Conservation (phyloP, 2,888 invertebrate species). For the Blera fallax region DNA sequence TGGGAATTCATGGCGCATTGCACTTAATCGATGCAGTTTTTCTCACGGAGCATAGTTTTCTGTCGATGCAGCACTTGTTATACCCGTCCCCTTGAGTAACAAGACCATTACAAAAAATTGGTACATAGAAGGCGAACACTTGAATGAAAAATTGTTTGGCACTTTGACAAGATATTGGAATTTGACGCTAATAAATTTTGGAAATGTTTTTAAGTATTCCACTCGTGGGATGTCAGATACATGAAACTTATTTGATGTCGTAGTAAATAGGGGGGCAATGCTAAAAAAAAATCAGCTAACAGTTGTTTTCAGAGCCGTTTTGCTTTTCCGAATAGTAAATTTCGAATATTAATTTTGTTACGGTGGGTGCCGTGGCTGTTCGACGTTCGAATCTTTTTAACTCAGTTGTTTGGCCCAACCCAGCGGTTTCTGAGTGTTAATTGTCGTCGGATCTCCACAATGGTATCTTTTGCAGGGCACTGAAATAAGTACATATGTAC, state of each 20-base stretch:
- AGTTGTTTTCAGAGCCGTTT: too few species aligned
- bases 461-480: too few species aligned
- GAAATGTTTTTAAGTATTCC: neutral
- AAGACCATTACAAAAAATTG: neutral
- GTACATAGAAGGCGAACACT: neutral
- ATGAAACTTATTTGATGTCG: neutral
- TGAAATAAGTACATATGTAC: too few species aligned
- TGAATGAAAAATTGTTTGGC: neutral
- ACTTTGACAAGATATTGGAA: slow-evolving; percentile 1
- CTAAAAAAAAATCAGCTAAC: too few species aligned
- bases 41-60: neutral
- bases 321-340: too few species aligned
- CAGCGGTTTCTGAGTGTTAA: too few species aligned
- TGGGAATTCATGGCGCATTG: slow-evolving; percentile 7
- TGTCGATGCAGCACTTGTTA: neutral
- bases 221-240: neutral
- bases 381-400: too few species aligned
- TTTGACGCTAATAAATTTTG: neutral
- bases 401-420: too few species aligned
- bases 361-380: too few species aligned
- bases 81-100: neutral
- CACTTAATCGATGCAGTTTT: neutral
- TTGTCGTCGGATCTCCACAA: too few species aligned
- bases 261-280: neutral
- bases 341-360: too few species aligned